phyloP scores from a whole-genome alignment of 2,888 invertebrate species.

The Apomyelois bistriatella region DNA sequence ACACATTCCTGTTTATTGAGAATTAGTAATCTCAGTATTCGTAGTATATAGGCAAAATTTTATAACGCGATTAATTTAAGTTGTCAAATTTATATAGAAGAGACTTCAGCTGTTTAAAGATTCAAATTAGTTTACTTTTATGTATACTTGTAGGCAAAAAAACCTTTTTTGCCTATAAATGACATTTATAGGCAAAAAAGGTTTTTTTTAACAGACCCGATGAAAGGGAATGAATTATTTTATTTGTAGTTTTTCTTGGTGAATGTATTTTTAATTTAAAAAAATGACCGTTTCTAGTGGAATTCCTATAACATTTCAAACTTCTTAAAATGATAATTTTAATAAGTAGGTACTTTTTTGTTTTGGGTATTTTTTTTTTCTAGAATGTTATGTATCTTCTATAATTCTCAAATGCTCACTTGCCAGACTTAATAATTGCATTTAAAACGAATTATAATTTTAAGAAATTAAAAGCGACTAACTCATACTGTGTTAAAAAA shows the following conservation, averaged over 20 bases:
- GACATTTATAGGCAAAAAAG: not conserved
- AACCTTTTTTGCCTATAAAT: too few species aligned
- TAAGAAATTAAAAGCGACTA: too few species aligned
- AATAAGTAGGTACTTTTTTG: not conserved
- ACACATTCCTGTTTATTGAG: constrained; percentile 10
- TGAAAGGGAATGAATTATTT: too few species aligned
- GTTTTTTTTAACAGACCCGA: not conserved
- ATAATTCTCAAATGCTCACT: constrained; percentile 4
- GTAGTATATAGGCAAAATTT: constrained; percentile 6
- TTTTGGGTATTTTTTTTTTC: not conserved
- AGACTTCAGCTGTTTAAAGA: too few species aligned
- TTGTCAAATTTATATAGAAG: not conserved
- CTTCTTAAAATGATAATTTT: not conserved
- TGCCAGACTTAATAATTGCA: constrained; percentile 10
- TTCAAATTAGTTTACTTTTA: too few species aligned
- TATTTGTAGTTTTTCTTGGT: too few species aligned
- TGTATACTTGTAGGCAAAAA: too few species aligned
- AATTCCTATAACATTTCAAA: too few species aligned
- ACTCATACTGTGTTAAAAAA: too few species aligned
- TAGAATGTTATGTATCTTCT: not conserved
- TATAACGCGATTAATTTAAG: constrained; percentile 1
- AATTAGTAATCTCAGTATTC: constrained; percentile 7
- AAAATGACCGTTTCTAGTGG: too few species aligned
- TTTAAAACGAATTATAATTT: constrained; percentile 16
- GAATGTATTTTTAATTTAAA: too few species aligned